A percentile compares a stretch with the other conserved stretches of the same genome.
Evolutionary conservation across 2,113 vertebrate species (phyloP).

Genomic region (Paedocypris sp.): DNA sequence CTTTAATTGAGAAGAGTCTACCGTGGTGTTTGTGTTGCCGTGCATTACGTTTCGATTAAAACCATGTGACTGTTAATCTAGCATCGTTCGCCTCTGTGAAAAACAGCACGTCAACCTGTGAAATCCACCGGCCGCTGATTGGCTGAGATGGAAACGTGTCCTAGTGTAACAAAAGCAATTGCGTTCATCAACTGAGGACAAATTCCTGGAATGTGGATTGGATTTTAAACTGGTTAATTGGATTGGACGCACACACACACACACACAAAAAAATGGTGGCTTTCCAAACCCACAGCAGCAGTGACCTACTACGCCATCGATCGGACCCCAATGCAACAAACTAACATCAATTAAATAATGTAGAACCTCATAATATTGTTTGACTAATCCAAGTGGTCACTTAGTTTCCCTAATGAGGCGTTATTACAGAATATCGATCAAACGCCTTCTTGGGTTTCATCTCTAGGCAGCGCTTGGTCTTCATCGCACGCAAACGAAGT

Average conservation of each 20-base stretch:
- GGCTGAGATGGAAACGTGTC: not conserved
- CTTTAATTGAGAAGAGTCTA: conserved; percentile 3
- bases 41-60: not conserved
- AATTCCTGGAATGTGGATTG: not conserved
- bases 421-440: conserved; percentile 14
- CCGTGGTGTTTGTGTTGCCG: not conserved
- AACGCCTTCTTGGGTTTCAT: not conserved
- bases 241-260: not conserved
- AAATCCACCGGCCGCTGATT: not conserved
- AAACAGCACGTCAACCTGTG: not conserved
- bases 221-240: not conserved
- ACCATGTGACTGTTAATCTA: not conserved
- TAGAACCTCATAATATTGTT: conserved; percentile 18
- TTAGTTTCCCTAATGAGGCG: conserved; percentile 12
- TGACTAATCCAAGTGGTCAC: conserved; percentile 18
- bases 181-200: not conserved
- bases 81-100: not conserved
- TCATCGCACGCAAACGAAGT: not conserved
- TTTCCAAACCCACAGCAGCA: not conserved
- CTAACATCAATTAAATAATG: conserved; percentile 22
- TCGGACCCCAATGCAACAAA: not conserved
- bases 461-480: not conserved
- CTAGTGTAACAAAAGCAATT: not conserved
- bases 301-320: conserved; percentile 7
- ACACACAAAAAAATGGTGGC: not conserved